Conservation (phyloP, 2,888 invertebrate genomes). For the Hyposoter dolosus region DNA sequence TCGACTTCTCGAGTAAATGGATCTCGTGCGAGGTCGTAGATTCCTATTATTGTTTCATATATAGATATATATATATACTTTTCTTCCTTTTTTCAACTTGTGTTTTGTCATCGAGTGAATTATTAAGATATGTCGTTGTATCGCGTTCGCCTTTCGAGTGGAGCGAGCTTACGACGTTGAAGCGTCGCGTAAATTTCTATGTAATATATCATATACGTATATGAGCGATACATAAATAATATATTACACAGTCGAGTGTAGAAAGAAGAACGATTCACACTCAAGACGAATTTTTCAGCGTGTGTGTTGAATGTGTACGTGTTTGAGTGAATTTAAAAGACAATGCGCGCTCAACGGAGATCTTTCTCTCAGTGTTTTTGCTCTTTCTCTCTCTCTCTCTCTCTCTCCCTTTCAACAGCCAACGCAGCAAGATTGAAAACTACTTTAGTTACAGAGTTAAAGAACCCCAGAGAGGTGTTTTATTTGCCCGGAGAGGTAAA, state of each 20-base stretch:
- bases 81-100: constrained; percentile 20
- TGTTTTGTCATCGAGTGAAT: constrained; percentile 52
- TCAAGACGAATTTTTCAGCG: neutral
- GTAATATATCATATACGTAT: neutral
- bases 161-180: constrained; percentile 61
- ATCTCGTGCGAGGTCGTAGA: constrained; percentile 36
- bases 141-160: constrained; percentile 65
- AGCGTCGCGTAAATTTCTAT: constrained; percentile 14
- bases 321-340: neutral
- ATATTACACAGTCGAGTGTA: constrained; percentile 19
- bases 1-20: constrained; percentile 24
- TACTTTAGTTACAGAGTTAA: constrained; percentile 27
- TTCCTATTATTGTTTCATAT: constrained; percentile 33
- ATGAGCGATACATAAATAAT: constrained; percentile 14
- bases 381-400: constrained; percentile 29
- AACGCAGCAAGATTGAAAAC: constrained; percentile 28
- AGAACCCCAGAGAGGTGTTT: constrained; percentile 17
- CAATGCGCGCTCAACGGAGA: constrained; percentile 27
- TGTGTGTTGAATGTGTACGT: neutral
- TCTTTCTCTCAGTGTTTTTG: constrained; percentile 8
- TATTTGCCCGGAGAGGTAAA: neutral
- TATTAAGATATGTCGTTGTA: constrained; percentile 72
- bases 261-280: constrained; percentile 40
- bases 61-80: neutral
- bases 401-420: constrained; percentile 27